Conservation (phyloP, 2,797 vertebrate species). For the Anomalospiza imberbis region DNA sequence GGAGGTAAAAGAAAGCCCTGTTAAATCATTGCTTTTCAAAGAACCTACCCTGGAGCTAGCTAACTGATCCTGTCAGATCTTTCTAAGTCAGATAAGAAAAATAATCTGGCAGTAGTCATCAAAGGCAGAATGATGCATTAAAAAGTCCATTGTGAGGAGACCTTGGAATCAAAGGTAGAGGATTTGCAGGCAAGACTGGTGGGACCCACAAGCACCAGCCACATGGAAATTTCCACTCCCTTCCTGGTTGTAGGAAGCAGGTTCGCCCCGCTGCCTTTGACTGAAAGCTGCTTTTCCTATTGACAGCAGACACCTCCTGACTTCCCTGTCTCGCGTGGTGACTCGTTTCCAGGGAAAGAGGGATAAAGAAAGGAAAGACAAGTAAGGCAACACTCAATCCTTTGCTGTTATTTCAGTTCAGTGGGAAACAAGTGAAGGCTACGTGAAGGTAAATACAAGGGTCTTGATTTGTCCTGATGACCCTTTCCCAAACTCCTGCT, state of each 20-base stretch:
- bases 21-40: slow-evolving; percentile 63
- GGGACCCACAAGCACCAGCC: not conserved
- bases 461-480: not conserved
- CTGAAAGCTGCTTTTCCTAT: not conserved
- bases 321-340: not conserved
- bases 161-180: slow-evolving; percentile 30
- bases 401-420: not conserved
- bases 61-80: slow-evolving; percentile 61
- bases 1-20: slow-evolving; percentile 33
- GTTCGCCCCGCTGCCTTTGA: not conserved
- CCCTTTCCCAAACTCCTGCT: not conserved
- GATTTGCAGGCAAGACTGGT: slow-evolving; percentile 4
- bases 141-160: slow-evolving; percentile 29
- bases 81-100: slow-evolving; percentile 48
- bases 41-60: slow-evolving; percentile 44
- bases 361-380: not conserved
- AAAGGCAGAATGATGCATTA: slow-evolving; percentile 16
- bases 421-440: not conserved
- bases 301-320: not conserved
- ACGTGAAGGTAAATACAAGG: not conserved
- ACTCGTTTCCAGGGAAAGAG: not conserved
- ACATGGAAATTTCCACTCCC: slow-evolving; percentile 27
- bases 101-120: slow-evolving; percentile 56
- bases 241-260: slow-evolving; percentile 4
- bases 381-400: not conserved